Conservation (phyloP, 2,113 vertebrate species). For the Marcusenius ussheri region DNA sequence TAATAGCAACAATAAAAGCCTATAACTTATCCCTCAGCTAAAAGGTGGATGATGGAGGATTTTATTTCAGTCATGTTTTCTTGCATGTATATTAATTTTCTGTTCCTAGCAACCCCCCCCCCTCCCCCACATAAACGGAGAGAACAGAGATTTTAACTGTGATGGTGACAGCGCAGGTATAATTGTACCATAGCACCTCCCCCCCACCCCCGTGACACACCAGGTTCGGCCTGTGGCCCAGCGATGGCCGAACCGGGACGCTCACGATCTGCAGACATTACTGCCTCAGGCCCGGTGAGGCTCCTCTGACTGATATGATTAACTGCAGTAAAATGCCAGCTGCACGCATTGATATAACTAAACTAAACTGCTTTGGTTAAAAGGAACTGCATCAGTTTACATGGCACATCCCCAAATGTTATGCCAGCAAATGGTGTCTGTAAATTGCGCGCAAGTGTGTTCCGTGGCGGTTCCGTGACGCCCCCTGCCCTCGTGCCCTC, state of each 20-base stretch:
- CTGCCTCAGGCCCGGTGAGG: background rate
- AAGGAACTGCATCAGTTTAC: background rate
- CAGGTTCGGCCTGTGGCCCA: background rate
- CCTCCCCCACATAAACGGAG: background rate
- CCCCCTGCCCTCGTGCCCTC: background rate
- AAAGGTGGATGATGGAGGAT: slow-evolving; percentile 44
- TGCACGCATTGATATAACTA: background rate
- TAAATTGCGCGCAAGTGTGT: background rate
- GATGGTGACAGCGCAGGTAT: background rate
- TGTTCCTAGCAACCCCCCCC: background rate
- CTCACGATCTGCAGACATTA: background rate
- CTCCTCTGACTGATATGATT: background rate
- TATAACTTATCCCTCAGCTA: slow-evolving; percentile 25
- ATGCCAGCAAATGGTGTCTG: background rate
- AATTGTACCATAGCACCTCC: background rate
- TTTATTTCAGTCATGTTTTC: slow-evolving; percentile 35
- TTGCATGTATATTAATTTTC: background rate
- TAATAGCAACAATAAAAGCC: slow-evolving; percentile 7
- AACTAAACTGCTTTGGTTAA: background rate
- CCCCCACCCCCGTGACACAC: background rate
- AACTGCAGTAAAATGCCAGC: background rate
- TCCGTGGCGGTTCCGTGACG: background rate
- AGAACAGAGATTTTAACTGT: background rate
- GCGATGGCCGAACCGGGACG: background rate
- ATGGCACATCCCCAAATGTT: background rate